Evolutionary conservation across 2,113 vertebrate species (phyloP).

Genomic region (Stegostoma tigrinum): DNA sequence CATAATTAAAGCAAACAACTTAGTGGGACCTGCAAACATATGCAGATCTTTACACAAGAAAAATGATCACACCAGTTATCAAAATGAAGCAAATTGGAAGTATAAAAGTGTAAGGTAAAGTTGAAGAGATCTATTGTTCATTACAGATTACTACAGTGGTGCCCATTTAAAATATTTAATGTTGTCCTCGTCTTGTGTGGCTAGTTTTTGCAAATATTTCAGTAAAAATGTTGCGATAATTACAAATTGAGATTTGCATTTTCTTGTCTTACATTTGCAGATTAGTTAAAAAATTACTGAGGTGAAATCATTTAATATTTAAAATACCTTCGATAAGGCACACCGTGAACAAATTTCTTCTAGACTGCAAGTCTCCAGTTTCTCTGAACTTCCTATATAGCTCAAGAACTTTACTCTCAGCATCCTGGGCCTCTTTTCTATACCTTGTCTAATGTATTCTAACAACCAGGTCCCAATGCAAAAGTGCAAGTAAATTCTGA

Average conservation of each 20-base stretch:
- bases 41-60: background rate
- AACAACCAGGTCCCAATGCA: background rate
- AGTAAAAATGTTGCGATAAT: background rate
- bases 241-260: background rate
- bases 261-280: background rate
- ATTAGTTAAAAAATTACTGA: background rate
- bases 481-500: background rate
- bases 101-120: background rate
- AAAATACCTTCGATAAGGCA: background rate
- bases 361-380: background rate
- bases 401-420: background rate
- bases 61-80: background rate
- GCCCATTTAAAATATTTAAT: background rate
- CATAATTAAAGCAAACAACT: background rate
- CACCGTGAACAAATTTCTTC: background rate
- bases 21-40: background rate
- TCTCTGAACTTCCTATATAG: background rate
- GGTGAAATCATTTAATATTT: background rate
- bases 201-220: background rate
- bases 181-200: background rate
- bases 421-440: background rate
- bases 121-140: background rate
- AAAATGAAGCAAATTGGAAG: background rate
- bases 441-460: background rate
- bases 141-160: background rate